These are phyloP conservation scores for Drosophila saltans DNA, from an alignment of 1,140 invertebrate species.

Conservation along the genomic window DNA sequence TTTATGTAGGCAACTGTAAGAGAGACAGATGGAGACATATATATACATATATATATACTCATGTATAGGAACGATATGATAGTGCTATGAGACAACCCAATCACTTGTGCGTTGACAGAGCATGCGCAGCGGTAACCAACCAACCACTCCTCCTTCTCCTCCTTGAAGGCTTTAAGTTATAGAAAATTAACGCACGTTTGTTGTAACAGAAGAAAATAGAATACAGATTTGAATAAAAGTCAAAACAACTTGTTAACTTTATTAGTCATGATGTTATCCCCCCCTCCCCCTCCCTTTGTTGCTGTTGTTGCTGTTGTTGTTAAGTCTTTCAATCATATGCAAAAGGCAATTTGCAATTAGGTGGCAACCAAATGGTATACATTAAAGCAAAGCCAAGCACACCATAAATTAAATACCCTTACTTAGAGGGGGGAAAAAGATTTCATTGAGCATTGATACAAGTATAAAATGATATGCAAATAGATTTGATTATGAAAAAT, in stretches of 20 bases:
- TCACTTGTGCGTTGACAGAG: slow-evolving; percentile 38
- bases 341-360: slow-evolving; percentile 61
- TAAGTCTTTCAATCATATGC: slow-evolving; percentile 19
- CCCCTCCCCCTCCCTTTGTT: background rate
- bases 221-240: slow-evolving; percentile 40
- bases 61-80: background rate
- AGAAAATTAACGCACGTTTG: slow-evolving; percentile 45
- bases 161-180: slow-evolving; percentile 9
- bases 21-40: slow-evolving; percentile 34
- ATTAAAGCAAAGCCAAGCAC: no score
- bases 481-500: no score
- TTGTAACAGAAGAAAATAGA: slow-evolving; percentile 6
- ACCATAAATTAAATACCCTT: slow-evolving; percentile 38
- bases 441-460: no score
- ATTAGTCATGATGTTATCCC: slow-evolving; percentile 44
- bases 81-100: slow-evolving; percentile 9
- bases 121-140: slow-evolving; percentile 23
- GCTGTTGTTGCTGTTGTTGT: background rate
- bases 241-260: slow-evolving; percentile 61
- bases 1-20: slow-evolving; percentile 63
- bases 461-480: no score
- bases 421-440: no score
- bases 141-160: background rate
- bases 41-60: slow-evolving; percentile 12
- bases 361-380: slow-evolving; percentile 41